Evolutionary conservation across 2,113 vertebrate species (phyloP), one percentile per base, ranked within the genome.

Genomic region (Coptodon bakossiorum): DNA sequence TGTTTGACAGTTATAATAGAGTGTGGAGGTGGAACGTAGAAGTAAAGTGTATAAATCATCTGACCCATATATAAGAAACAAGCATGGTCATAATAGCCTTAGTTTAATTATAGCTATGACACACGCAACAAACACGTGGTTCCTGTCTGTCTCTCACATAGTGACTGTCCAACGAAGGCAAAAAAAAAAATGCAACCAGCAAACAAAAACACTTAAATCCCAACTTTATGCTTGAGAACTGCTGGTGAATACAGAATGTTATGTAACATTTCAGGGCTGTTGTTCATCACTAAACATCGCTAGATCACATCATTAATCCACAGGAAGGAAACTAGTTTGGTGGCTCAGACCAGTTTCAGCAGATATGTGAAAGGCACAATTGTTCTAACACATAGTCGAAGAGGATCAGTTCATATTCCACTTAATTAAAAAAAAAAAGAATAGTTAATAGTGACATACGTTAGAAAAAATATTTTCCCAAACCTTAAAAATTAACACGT

Each of bases 201-300:
- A 31, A 52, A 78, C 24, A 50, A 78, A 50, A 50, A 1, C 16
- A 31, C 1, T 50, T 78, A 31, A 48, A 19, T 31, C 6, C 4
- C 43, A 78, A 78, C 27, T 78, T 78, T 78, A 78, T 12, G 4
- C 71, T 50, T 78, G 16, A 78, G 80, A 82, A 48, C 29, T 3
- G 3, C 16, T 31, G 12, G 7, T 82, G 40, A 66, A 50, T 52
- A 27, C 48, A 45, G 1, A 29, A 10, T 13, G 7, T 73, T 57
- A 1, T n/a, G 9, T 10, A 45, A 61, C 31, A 56, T 22, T 83
- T 82, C 24, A 66, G 27, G 6, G 13, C 57, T 59, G 22, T 83
- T 59, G 29, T 80, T 34, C 29, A 22, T 45, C 12, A 4, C 16
- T 80, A 81, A 61, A 29, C 56, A 6, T 31, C 16, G 3, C 45